Base-by-base conservation (phyloP, 2,113 vertebrate species). In the Regulus satrapa region DNA sequence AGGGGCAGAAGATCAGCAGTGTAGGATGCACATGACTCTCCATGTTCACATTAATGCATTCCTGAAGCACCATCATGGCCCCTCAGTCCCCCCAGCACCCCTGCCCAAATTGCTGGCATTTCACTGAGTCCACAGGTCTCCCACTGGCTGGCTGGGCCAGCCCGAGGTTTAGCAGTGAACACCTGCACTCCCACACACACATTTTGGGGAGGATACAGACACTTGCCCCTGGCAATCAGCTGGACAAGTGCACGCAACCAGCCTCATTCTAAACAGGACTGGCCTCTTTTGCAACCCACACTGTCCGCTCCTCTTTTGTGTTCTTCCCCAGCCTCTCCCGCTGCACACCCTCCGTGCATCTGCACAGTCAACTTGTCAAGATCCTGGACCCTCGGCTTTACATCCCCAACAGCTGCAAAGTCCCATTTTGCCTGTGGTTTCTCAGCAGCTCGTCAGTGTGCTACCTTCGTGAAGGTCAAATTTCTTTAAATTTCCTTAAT, bases 171-270 rank as follows among this genome's bases (percentile, higher is more conserved):
- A 46, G 36, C 28, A 80, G 29, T 8, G 73, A 87, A 75, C 21
- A 55, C 29, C 40, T 2, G 2, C 25, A 78, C 19, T n/a, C 36
- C n/a, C 40, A 28, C 14, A n/a, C 18, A 55, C 56, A 1, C 1
- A 1, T 2, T 32, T 11, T 77, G 38, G 34, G 24, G 8, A 91
- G 40, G 38, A 63, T 32, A 55, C 6, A 77, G 43, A 73, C 11
- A 43, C 62, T n/a, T 63, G 20, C 9, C 18, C 9, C n/a, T 6
- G 3, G 16, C 56, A 71, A 32, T 23, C 61, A 48, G 40, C 29
- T 23, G 80, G 45, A 41, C n/a, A 78, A 74, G 21, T 0, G 1
- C 0, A 0, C 9, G 36, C 24, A 34, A 34, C 9, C 21, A n/a
- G 28, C 28, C 28, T 34, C 2, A 0, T n/a, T 52, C 81, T 46